Evolutionary conservation across 1,140 invertebrate species (phyloP), one percentile per base, ranked within the genome.

Genomic region (Drosophila parvula): DNA sequence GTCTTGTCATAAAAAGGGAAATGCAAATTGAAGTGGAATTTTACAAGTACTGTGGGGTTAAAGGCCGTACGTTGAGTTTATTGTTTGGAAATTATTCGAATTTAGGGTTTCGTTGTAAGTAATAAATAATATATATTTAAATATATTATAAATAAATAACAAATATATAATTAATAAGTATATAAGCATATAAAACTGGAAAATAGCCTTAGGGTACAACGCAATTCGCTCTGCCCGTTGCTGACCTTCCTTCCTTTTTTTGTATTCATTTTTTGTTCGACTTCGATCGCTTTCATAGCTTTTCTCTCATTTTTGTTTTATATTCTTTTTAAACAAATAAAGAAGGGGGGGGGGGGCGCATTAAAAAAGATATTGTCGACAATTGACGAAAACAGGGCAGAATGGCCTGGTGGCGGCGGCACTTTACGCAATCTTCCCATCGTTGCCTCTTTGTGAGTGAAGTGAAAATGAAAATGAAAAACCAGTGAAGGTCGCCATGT

Each of bases 361-460:
- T 75, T 85, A 76, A 85, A 85, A 86, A 78, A 74, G 79, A 88
- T 88, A 83, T 83, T 88, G 83, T 89, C 83, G 83, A 83, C 84
- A 88, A 88, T 88, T 88, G 83, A 89, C 84, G 83, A 88, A 83
- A 83, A 71, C 83, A 88, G 86, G 83, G 79, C 79, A 76, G 50
- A 61, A 68, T 22, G 43, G 57, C 45, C 34, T 10, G 58, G 18
- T 22, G 64, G 18, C 28, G 60, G 57, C 62, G 73, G 57, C 63
- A 71, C 58, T 85, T 85, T 86, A 83, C 84, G 83, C 83, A 88
- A 86, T 88, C 57, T 59, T 78, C 22, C 36, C 40, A 36, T 34
- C 18, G 1, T 55, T 30, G 38, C n/a, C 18, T 22, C 44, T 75
- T 55, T 51, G 74, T 34, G 51, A 63, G 70, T 74, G 59, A 63